phyloP scores from a whole-genome alignment of 2,113 vertebrate genomes.

The Pachypanchax playfairii region DNA sequence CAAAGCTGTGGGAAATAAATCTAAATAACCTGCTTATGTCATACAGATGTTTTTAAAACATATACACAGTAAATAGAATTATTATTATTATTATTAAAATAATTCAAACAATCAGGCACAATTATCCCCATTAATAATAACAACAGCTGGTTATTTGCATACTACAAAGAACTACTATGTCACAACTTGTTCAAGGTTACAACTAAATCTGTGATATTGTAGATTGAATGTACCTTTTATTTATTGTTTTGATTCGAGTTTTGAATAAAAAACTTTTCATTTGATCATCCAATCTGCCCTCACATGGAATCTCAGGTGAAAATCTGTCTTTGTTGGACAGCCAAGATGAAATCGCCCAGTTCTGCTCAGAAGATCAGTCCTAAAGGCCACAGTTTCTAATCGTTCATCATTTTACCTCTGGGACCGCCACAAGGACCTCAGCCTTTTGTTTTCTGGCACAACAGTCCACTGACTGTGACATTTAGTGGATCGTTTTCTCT shows the following conservation, averaged over 20 bases:
- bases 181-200: too few species aligned
- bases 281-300: not conserved
- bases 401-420: slow-evolving; percentile 8
- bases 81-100: too few species aligned
- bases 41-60: too few species aligned
- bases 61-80: too few species aligned
- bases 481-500: slow-evolving; percentile 35
- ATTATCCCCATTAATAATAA: too few species aligned
- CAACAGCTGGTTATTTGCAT: too few species aligned
- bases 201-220: too few species aligned
- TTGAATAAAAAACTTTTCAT: not conserved
- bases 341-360: slow-evolving; percentile 7
- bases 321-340: not conserved
- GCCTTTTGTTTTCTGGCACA: slow-evolving; percentile 22
- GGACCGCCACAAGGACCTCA: slow-evolving; percentile 21
- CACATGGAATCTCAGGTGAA: slow-evolving; percentile 4
- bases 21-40: too few species aligned
- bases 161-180: too few species aligned
- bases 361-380: not conserved
- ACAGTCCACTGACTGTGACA: slow-evolving; percentile 27
- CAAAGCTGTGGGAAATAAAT: too few species aligned
- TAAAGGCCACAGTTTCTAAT: slow-evolving; percentile 14
- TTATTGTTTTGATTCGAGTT: not conserved
- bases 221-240: not conserved
- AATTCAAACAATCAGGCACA: too few species aligned